Conservation (phyloP, 2,797 vertebrate species). For the Xenops minutus region DNA sequence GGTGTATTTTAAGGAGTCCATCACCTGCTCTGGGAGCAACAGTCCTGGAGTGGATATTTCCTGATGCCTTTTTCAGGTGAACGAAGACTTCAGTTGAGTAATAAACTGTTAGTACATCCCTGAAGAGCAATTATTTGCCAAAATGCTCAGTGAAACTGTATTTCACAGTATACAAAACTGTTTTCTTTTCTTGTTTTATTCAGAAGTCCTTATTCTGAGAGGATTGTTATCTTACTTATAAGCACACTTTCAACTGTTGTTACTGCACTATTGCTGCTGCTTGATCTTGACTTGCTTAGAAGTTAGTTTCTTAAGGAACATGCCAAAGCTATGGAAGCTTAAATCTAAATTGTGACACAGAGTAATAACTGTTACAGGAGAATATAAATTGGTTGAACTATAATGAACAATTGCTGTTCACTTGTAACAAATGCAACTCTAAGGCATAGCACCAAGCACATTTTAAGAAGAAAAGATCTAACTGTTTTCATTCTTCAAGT, state of each 20-base stretch:
- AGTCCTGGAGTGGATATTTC: neutral
- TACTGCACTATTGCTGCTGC: neutral
- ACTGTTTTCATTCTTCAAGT: neutral
- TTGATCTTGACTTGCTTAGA: slow-evolving; percentile 3
- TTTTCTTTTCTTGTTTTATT: neutral
- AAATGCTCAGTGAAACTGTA: neutral
- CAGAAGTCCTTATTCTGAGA: neutral
- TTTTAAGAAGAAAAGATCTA: neutral
- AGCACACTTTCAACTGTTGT: neutral
- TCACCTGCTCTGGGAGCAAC: neutral
- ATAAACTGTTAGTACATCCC: neutral
- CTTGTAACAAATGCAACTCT: neutral
- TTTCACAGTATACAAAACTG: neutral
- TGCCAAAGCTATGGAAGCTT: neutral
- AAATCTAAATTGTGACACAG: neutral
- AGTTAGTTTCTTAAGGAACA: neutral
- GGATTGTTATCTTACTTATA: neutral
- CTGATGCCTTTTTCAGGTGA: neutral
- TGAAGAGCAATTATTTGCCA: neutral
- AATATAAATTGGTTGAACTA: neutral
- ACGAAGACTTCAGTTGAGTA: neutral
- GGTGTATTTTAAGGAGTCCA: neutral
- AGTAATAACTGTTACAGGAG: neutral
- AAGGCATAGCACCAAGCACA: neutral
- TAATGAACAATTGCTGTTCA: neutral